Percentiles rank a stretch among this genome's conserved stretches.
phyloP scores from a whole-genome alignment of 2,888 invertebrate genomes.

The Netelia inedita region DNA sequence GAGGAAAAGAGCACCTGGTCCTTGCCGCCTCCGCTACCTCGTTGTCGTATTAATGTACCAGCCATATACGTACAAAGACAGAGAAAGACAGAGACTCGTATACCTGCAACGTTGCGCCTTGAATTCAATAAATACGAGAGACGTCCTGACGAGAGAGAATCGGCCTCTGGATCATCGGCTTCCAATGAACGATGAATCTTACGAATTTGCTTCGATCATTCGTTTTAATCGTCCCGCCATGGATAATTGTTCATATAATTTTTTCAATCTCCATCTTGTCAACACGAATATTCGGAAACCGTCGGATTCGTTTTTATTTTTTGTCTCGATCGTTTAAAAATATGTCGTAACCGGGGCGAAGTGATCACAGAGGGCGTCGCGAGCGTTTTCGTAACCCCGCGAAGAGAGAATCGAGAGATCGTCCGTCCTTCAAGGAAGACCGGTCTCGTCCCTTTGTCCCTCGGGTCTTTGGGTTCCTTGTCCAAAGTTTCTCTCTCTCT shows the following conservation, averaged over 20 bases:
- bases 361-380: conserved; percentile 42
- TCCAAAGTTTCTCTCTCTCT: conserved; percentile 64
- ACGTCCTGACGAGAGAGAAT: conserved; percentile 11
- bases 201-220: conserved; percentile 58
- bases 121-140: conserved; percentile 43
- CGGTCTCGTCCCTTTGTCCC: conserved; percentile 82
- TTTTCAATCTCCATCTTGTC: not conserved
- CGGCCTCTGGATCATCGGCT: not conserved
- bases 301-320: not conserved
- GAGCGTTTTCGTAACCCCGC: conserved; percentile 6
- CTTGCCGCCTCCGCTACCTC: conserved; percentile 62
- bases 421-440: conserved; percentile 76
- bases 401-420: conserved; percentile 25
- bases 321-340: not conserved
- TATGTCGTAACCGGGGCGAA: conserved; percentile 44
- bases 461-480: conserved; percentile 73
- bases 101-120: conserved; percentile 60
- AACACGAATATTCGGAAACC: not conserved
- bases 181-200: conserved; percentile 47
- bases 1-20: conserved; percentile 68
- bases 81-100: not conserved
- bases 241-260: not conserved
- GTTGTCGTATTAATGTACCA: conserved; percentile 34
- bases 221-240: conserved; percentile 47
- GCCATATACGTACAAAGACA: not conserved